Evolutionary conservation across 2,113 vertebrate genomes (phyloP).

Genomic region (human (Homo sapiens)): GRCh38 chr2:172795501-172796000

Average conservation of each 20-base stretch:
- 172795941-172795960: background rate
- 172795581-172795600: background rate
- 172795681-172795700: background rate
- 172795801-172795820: background rate
- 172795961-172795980: background rate
- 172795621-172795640: background rate
- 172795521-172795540: background rate
- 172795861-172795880: background rate
- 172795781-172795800: background rate
- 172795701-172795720: background rate
- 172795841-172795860: background rate
- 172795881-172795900: background rate
- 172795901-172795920: background rate
- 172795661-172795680: background rate
- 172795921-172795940: background rate
- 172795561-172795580: background rate
- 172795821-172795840: background rate
- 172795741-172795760: background rate
- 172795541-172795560: background rate
- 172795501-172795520: conserved; percentile 4
- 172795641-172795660: background rate
- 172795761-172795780: background rate
- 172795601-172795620: background rate
- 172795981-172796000: background rate
- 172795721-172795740: background rate